A percentile compares a stretch with the other conserved stretches of the same genome.
phyloP scores from a whole-genome alignment of 2,888 invertebrate genomes.

The Pollenia labialis region DNA sequence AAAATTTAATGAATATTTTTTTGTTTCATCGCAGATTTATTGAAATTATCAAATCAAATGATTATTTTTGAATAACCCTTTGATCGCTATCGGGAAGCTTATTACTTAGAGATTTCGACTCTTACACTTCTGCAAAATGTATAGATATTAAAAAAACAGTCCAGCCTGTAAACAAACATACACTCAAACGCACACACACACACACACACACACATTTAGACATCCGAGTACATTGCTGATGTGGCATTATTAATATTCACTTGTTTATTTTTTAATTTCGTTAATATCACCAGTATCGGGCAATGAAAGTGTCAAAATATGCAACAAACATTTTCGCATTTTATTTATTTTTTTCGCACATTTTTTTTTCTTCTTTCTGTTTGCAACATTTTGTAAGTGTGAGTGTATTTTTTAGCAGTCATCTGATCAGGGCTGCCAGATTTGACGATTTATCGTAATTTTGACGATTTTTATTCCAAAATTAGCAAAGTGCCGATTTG shows the following conservation, averaged over 20 bases:
- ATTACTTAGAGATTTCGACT: neutral
- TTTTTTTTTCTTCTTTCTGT: slow-evolving; percentile 3
- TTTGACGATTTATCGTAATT: too few species aligned
- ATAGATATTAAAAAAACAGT: slow-evolving; percentile 15
- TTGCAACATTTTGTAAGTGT: neutral
- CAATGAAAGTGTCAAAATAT: slow-evolving; percentile 81
- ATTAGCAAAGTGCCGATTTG: too few species aligned
- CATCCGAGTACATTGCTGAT: slow-evolving; percentile 45
- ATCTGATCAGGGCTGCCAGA: too few species aligned
- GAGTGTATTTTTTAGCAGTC: slow-evolving; percentile 27
- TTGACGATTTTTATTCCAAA: too few species aligned
- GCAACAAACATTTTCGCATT: slow-evolving; percentile 74
- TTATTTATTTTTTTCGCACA: slow-evolving; percentile 37
- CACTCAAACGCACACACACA: neutral
- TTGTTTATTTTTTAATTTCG: slow-evolving; percentile 74
- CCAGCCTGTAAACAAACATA: neutral
- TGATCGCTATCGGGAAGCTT: too few species aligned
- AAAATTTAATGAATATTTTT: too few species aligned
- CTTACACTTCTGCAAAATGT: slow-evolving; percentile 21
- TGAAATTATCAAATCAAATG: too few species aligned
- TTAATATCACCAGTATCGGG: slow-evolving; percentile 72
- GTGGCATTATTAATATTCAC: slow-evolving; percentile 71
- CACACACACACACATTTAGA: neutral
- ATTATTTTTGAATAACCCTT: too few species aligned
- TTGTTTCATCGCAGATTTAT: too few species aligned